Base-by-base conservation (phyloP, 2,797 vertebrate species). In the Gorsachius magnificus region DNA sequence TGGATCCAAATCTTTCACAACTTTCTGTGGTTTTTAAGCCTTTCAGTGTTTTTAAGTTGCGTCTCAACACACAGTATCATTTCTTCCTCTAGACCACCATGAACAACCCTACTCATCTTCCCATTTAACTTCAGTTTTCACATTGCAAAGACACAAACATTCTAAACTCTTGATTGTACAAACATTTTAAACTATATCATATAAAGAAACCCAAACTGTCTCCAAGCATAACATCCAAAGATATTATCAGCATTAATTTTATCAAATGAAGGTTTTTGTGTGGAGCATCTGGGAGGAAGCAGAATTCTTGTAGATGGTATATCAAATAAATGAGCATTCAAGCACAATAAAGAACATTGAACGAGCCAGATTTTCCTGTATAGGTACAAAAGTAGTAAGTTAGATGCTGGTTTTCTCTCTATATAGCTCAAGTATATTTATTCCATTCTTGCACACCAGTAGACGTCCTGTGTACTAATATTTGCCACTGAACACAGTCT, bases 271-370 rank as follows among this genome's bases (percentile, higher is more conserved):
- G 66, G 46, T 26, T 78, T 95, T 83, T 83, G 56, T 66, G 80
- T 72, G 60, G 29, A 70, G 22, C 51, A 54, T 70, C 50, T 78
- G 43, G 29, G 68, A 54, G 50, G 78, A 95, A 92, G 60, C 20
- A 88, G 78, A 86, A 56, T 41, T 83, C 43, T 86, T 21, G 12
- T 60, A 91, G 92, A 84, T 70, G 69, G 57, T 72, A 58, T 82
- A 43, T 56, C 65, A 66, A 92, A 89, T 82, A 92, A 97, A 72
- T 76, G 60, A 97, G 78, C 92, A 90, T 87, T 72, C 51, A 84
- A 89, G 33, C 54, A 76, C 60, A 89, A 51, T 76, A 71, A 92
- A 96, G 36, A 84, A 93, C 16, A 91, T 5, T 46, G 81, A 75
- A 93, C 64, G 60, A 95, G 93, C 20, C 56, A 90, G 28, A 76